Evolutionary conservation across 1,140 invertebrate genomes (phyloP).

Genomic region (Anoplophora glabripennis): DNA sequence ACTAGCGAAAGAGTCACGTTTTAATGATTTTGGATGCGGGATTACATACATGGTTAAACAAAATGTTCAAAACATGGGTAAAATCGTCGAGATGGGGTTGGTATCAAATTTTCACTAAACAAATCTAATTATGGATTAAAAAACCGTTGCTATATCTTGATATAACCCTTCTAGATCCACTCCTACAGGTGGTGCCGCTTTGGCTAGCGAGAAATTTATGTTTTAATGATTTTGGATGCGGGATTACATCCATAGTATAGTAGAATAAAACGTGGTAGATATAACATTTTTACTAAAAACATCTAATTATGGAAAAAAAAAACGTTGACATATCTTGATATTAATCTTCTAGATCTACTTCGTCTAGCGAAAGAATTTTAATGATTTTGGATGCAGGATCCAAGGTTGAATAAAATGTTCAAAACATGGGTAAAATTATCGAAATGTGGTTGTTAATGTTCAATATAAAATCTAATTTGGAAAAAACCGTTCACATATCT

Average conservation of each 20-base stretch:
- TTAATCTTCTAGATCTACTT: not conserved
- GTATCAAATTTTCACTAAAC: not conserved
- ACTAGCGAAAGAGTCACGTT: not conserved
- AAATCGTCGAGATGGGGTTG: not conserved
- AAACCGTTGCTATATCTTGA: not conserved
- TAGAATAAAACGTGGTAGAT: too few species aligned
- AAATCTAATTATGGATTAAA: not conserved
- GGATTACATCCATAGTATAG: not conserved
- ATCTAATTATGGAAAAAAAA: too few species aligned
- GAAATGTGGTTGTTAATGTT: too few species aligned
- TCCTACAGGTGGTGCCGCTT: not conserved
- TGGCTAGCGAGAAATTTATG: not conserved
- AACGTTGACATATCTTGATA: too few species aligned
- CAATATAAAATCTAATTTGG: too few species aligned
- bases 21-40: not conserved
- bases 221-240: not conserved
- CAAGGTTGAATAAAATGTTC: too few species aligned
- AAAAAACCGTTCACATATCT: too few species aligned
- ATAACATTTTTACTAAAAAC: too few species aligned
- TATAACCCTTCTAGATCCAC: not conserved
- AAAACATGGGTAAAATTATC: too few species aligned
- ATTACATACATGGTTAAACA: not conserved
- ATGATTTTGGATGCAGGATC: not conserved
- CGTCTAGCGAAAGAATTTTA: not conserved
- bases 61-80: constrained; percentile 3